Conservation (phyloP, 2,797 vertebrate species). For the Euthynnus affinis region DNA sequence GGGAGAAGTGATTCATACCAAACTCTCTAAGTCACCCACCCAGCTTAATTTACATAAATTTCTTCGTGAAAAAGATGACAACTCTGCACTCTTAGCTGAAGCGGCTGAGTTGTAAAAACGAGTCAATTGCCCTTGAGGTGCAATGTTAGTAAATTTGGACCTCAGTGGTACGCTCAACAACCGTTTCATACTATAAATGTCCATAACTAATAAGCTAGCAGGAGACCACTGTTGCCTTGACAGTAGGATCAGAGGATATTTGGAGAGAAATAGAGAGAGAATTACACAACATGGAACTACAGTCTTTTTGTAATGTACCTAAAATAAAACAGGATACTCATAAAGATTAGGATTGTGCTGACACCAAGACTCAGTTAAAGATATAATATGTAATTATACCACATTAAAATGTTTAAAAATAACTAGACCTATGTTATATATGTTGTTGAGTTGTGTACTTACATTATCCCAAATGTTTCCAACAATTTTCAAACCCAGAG, state of each 20-base stretch:
- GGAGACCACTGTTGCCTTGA: conserved; percentile 14
- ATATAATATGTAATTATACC: too few species aligned
- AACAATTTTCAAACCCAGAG: too few species aligned
- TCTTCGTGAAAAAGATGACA: conserved; percentile 30
- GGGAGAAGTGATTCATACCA: conserved; percentile 25
- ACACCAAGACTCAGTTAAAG: not conserved
- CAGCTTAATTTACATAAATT: conserved; percentile 28
- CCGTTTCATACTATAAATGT: conserved; percentile 1
- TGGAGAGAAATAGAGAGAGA: not conserved
- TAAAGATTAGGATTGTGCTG: not conserved
- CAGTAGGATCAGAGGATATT: not conserved
- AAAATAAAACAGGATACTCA: not conserved
- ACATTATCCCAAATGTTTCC: too few species aligned
- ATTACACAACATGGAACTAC: not conserved
- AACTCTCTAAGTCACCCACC: conserved; percentile 23
- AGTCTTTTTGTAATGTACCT: not conserved
- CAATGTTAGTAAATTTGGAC: conserved; percentile 27
- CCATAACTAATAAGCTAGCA: conserved; percentile 1
- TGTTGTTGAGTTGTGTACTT: too few species aligned
- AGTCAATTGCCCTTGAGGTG: conserved; percentile 33
- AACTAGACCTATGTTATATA: too few species aligned
- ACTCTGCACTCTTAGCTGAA: conserved; percentile 6
- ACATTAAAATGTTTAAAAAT: too few species aligned
- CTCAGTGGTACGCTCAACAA: conserved; percentile 17
- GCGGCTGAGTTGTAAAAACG: conserved; percentile 22